Conservation (phyloP, 1,140 invertebrate genomes). For the Dufourea novaeangliae region DNA sequence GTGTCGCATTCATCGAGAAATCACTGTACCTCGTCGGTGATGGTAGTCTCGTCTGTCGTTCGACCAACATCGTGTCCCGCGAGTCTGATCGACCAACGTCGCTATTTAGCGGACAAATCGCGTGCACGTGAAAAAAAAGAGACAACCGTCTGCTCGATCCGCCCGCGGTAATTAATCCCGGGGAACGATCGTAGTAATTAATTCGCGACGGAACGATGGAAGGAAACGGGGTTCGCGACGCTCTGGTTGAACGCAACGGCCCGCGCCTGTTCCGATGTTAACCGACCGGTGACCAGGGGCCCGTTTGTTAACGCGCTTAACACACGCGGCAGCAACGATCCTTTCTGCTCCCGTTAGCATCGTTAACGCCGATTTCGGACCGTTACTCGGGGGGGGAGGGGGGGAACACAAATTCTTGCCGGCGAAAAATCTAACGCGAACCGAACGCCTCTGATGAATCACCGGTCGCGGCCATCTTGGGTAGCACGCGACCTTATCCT, state of each 20-base stretch:
- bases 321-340: slow-evolving; percentile 48
- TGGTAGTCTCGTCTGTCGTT: no score
- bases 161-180: slow-evolving; percentile 52
- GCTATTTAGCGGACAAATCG: slow-evolving; percentile 67
- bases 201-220: slow-evolving; percentile 42
- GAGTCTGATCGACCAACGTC: slow-evolving; percentile 19
- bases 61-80: neutral
- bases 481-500: no score
- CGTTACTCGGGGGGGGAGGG: slow-evolving; percentile 1
- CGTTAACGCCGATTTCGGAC: slow-evolving; percentile 38
- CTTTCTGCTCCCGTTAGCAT: slow-evolving; percentile 64
- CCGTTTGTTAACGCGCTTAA: slow-evolving; percentile 50
- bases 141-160: slow-evolving; percentile 21
- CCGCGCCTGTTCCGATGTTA: slow-evolving; percentile 30
- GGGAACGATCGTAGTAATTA: slow-evolving; percentile 54
- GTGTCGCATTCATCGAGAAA: no score
- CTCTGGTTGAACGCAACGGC: slow-evolving; percentile 53
- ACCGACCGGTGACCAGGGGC: slow-evolving; percentile 40
- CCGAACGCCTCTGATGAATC: neutral
- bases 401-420: neutral
- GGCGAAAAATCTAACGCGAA: neutral
- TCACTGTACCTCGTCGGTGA: no score
- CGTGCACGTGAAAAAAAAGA: slow-evolving; percentile 61
- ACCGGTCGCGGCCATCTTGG: no score
- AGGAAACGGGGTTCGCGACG: slow-evolving; percentile 48